Evolutionary conservation across 2,113 vertebrate genomes (phyloP).

Genomic region (Chaetorhynchus papuensis): DNA sequence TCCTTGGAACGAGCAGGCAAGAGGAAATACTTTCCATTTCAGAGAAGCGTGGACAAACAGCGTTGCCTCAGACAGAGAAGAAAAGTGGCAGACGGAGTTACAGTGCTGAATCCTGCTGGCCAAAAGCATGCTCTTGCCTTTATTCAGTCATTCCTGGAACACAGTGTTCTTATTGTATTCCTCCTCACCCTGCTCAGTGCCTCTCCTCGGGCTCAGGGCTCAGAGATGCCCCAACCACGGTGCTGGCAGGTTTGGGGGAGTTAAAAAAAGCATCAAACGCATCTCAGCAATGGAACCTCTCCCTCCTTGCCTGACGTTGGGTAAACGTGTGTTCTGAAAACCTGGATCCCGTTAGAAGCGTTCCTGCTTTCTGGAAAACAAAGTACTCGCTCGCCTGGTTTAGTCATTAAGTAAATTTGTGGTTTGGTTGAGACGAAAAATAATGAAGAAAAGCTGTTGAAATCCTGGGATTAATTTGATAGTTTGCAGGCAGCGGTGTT

Average conservation of each 20-base stretch:
- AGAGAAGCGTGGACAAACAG: constrained; percentile 47
- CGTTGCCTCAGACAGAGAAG: constrained; percentile 8
- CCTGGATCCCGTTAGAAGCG: constrained; percentile 49
- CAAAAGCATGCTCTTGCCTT: constrained; percentile 46
- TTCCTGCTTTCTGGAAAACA: constrained; percentile 58
- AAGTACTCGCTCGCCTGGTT: constrained; percentile 48
- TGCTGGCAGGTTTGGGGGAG: neutral
- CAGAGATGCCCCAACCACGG: neutral
- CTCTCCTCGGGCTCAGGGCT: neutral
- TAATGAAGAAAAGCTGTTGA: constrained; percentile 75
- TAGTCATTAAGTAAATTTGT: constrained; percentile 72
- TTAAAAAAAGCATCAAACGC: neutral
- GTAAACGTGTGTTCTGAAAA: constrained; percentile 1
- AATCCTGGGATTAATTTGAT: constrained; percentile 61
- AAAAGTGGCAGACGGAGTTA: constrained; percentile 28
- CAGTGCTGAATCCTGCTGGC: neutral
- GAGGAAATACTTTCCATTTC: constrained; percentile 64
- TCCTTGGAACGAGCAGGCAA: constrained; percentile 17
- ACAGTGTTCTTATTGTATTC: constrained; percentile 59
- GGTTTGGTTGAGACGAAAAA: constrained; percentile 64
- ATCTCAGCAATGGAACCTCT: neutral
- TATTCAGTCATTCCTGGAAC: constrained; percentile 58
- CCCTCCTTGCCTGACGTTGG: neutral
- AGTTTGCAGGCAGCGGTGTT: constrained; percentile 49
- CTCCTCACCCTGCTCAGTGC: neutral